These are phyloP conservation scores for Andrena minutula DNA, from an alignment of 2,888 invertebrate species.

Conservation along the genomic window DNA sequence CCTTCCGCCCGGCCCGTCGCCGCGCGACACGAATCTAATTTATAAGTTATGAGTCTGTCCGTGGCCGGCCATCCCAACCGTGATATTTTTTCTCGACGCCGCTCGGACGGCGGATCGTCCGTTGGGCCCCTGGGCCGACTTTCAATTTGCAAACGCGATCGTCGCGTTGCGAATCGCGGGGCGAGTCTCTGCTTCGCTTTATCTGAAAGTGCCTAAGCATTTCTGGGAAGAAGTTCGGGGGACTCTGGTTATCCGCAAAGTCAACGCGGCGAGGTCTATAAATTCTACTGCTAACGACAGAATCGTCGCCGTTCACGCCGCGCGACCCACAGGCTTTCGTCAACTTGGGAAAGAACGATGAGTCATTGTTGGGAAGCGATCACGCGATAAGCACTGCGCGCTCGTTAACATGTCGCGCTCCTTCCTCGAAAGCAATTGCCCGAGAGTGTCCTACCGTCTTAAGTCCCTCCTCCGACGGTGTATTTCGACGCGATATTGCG, in stretches of 20 bases:
- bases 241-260: too few species aligned
- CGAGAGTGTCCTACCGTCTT: slow-evolving; percentile 21
- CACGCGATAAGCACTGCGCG: slow-evolving; percentile 16
- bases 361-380: not conserved
- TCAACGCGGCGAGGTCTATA: too few species aligned
- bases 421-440: slow-evolving; percentile 14
- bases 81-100: slow-evolving; percentile 37
- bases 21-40: slow-evolving; percentile 70
- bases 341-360: too few species aligned
- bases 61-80: slow-evolving; percentile 52
- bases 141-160: slow-evolving; percentile 70
- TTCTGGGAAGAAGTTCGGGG: too few species aligned
- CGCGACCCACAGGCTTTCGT: too few species aligned
- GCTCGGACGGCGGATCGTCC: not conserved
- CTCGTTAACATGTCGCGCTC: slow-evolving; percentile 31
- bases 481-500: slow-evolving; percentile 32
- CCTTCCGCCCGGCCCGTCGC: slow-evolving; percentile 32
- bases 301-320: too few species aligned
- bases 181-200: not conserved
- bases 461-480: slow-evolving; percentile 8
- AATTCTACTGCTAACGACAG: too few species aligned
- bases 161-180: slow-evolving; percentile 52
- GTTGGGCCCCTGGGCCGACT: slow-evolving; percentile 39
- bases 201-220: too few species aligned
- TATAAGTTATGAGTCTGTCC: slow-evolving; percentile 72